Conservation (phyloP, 2,113 vertebrate species). For the Melanocharis versteri region DNA sequence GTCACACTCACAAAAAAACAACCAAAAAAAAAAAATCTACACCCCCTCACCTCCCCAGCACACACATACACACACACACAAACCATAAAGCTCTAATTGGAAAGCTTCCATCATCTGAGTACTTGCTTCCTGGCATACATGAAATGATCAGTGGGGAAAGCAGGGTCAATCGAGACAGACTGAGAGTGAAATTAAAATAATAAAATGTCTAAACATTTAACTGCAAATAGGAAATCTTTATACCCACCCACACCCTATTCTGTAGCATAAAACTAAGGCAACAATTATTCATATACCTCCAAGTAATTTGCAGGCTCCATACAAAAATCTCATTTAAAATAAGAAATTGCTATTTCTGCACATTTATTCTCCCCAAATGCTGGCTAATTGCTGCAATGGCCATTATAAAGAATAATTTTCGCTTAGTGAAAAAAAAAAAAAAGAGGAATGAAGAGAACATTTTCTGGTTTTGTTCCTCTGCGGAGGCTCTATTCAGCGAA, state of each 20-base stretch:
- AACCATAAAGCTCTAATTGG: slow-evolving; percentile 69
- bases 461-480: slow-evolving; percentile 89
- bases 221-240: slow-evolving; percentile 84
- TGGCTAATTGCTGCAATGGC: slow-evolving; percentile 86
- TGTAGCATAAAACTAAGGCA: slow-evolving; percentile 77
- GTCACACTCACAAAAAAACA: slow-evolving; percentile 68
- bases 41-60: neutral
- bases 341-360: slow-evolving; percentile 86
- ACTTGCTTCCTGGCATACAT: slow-evolving; percentile 70
- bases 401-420: slow-evolving; percentile 89
- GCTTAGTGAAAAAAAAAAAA: slow-evolving; percentile 79
- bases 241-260: slow-evolving; percentile 78
- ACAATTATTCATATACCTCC: slow-evolving; percentile 84
- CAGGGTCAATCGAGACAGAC: slow-evolving; percentile 79
- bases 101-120: slow-evolving; percentile 74
- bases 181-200: slow-evolving; percentile 83
- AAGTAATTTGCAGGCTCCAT: slow-evolving; percentile 81
- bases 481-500: slow-evolving; percentile 89
- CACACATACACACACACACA: neutral
- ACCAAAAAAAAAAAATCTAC: neutral
- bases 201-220: slow-evolving; percentile 86
- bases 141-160: slow-evolving; percentile 77
- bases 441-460: slow-evolving; percentile 89
- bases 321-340: slow-evolving; percentile 86
- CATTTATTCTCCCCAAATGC: slow-evolving; percentile 85